phyloP scores from a whole-genome alignment of 2,797 vertebrate genomes.

The Scomberomorus guttatus region DNA sequence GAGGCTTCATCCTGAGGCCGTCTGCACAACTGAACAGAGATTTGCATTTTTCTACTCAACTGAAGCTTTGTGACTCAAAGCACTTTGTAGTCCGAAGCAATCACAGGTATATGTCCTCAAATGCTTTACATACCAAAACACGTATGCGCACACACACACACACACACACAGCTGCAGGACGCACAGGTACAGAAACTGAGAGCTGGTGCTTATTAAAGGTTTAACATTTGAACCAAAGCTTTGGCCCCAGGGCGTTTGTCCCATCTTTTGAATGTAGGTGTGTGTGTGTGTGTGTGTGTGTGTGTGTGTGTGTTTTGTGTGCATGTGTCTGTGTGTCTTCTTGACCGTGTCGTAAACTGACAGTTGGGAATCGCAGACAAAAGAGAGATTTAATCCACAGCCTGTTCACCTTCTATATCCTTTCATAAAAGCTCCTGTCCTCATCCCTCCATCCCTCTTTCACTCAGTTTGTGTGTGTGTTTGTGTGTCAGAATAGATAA shows the following conservation, averaged over 20 bases:
- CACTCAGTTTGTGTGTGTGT: neutral
- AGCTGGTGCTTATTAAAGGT: conserved; percentile 15
- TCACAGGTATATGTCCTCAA: neutral
- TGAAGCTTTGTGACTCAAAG: conserved; percentile 10
- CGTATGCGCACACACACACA: neutral
- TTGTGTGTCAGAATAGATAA: neutral
- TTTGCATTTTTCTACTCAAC: conserved; percentile 20
- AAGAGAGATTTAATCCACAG: conserved; percentile 20
- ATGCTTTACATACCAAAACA: neutral
- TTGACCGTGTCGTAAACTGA: neutral
- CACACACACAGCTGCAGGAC: neutral
- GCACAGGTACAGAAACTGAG: neutral
- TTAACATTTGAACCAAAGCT: conserved; percentile 20
- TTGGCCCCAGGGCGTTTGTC: neutral
- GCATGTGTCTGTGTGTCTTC: neutral
- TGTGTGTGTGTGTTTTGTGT: neutral
- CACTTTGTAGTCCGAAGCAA: neutral
- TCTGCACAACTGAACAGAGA: conserved; percentile 5
- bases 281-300: neutral
- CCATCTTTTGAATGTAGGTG: neutral
- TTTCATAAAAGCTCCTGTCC: conserved; percentile 1
- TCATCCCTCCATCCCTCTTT: neutral
- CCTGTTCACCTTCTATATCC: conserved; percentile 10
- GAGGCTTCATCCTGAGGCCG: neutral
- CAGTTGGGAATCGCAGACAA: conserved; percentile 1